Evolutionary conservation across 2,888 invertebrate species (phyloP).

Genomic region (Heliconius ismenius): DNA sequence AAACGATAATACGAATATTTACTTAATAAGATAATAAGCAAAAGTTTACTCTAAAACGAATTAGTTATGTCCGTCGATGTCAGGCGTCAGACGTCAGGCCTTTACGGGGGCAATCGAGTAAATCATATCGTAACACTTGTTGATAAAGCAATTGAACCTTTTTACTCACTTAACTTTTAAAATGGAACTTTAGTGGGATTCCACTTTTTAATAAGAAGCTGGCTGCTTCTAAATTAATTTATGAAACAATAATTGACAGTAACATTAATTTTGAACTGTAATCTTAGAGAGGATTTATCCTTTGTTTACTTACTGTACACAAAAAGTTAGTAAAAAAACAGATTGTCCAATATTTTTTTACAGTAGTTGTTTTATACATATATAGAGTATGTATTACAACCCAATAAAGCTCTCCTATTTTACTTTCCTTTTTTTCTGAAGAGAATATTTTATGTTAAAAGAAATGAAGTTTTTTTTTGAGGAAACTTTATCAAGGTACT

Average conservation of each 20-base stretch:
- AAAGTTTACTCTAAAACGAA: constrained; percentile 30
- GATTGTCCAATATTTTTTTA: too few relatives aligned
- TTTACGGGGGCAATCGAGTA: constrained; percentile 45
- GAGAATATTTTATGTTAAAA: too few relatives aligned
- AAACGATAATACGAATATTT: background rate
- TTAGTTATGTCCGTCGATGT: constrained; percentile 47
- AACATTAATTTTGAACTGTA: background rate
- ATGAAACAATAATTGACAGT: background rate
- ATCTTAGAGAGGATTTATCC: background rate
- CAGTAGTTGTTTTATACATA: too few relatives aligned
- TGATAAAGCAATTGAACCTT: constrained; percentile 63
- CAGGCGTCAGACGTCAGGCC: constrained; percentile 48
- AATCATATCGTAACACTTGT: constrained; percentile 64
- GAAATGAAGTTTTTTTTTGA: too few relatives aligned
- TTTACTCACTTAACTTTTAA: constrained; percentile 44
- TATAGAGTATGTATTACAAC: too few relatives aligned
- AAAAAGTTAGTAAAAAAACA: background rate
- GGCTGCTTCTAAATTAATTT: constrained; percentile 17
- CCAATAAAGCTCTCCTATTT: too few relatives aligned
- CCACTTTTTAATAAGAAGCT: constrained; percentile 14
- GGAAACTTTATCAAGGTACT: too few relatives aligned
- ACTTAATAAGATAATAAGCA: background rate
- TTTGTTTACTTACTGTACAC: background rate
- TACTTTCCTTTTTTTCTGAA: too few relatives aligned
- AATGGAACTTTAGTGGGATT: constrained; percentile 11